A percentile compares a stretch with the other conserved stretches of the same genome.
Conservation (phyloP, 2,113 vertebrate species). For the Gasterosteus nipponicus region DNA sequence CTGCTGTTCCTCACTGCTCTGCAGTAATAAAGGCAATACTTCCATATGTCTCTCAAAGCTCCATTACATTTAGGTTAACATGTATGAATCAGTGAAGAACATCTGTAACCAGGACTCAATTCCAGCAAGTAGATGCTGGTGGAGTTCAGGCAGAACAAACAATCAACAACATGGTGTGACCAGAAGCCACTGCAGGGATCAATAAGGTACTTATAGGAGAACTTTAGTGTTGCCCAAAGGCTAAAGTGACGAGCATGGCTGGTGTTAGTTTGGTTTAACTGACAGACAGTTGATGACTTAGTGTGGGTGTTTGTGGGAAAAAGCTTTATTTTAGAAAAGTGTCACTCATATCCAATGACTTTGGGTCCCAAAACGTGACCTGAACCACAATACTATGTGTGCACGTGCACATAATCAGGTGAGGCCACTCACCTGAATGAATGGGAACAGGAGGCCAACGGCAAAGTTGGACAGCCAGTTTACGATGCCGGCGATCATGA, state of each 20-base stretch:
- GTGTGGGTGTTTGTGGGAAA: background rate
- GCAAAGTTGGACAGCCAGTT: slow-evolving; percentile 94
- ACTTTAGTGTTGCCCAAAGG: background rate
- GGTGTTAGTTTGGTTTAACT: background rate
- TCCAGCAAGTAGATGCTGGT: background rate
- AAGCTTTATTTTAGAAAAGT: background rate
- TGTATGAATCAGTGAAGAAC: background rate
- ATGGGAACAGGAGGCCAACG: slow-evolving; percentile 92
- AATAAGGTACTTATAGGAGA: slow-evolving; percentile 3
- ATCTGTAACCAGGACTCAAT: background rate
- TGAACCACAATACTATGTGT: background rate
- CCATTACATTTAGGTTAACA: background rate
- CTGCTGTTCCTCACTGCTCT: background rate
- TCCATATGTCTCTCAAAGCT: background rate
- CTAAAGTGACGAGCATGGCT: background rate
- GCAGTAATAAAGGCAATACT: background rate
- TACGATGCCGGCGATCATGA: slow-evolving; percentile 88
- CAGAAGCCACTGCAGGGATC: slow-evolving; percentile 2
- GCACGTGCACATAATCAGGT: background rate
- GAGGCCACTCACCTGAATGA: slow-evolving; percentile 87
- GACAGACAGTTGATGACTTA: background rate
- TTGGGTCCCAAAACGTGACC: background rate
- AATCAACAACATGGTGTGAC: background rate
- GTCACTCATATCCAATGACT: background rate
- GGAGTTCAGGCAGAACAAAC: background rate